These are phyloP conservation scores for Sphyrna mokarran DNA, from an alignment of 2,113 vertebrate species.

Conservation along the genomic window DNA sequence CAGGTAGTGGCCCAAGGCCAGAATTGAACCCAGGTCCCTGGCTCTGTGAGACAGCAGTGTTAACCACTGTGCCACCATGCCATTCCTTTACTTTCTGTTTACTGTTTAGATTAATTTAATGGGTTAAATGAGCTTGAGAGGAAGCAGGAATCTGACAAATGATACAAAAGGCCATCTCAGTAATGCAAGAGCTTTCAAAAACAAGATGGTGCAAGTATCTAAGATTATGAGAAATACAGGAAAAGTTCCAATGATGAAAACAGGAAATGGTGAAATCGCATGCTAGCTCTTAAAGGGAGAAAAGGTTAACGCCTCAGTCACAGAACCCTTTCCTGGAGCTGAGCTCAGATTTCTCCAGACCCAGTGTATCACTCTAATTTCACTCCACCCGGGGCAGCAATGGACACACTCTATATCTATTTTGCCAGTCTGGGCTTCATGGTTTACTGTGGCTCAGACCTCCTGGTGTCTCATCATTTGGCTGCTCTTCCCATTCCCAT, in stretches of 20 bases:
- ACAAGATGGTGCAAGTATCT: background rate
- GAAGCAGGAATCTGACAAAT: background rate
- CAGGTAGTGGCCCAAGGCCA: too few relatives aligned
- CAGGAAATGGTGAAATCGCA: slow-evolving; percentile 5
- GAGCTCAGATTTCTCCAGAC: background rate
- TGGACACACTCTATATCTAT: background rate
- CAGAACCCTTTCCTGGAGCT: background rate
- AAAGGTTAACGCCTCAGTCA: background rate
- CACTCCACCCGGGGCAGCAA: background rate
- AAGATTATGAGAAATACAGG: background rate
- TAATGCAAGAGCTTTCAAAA: background rate
- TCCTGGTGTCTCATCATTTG: background rate
- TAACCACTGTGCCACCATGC: too few relatives aligned
- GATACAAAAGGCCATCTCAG: background rate
- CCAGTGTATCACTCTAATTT: background rate
- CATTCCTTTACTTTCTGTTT: background rate
- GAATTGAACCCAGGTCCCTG: too few relatives aligned
- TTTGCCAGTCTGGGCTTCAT: background rate
- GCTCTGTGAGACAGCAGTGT: too few relatives aligned
- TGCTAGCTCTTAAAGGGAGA: background rate
- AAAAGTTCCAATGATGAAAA: background rate
- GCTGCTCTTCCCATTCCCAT: background rate
- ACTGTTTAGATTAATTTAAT: background rate
- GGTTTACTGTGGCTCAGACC: background rate
- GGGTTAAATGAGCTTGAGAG: background rate